Evolutionary conservation across 2,888 invertebrate species (phyloP), one percentile per base, ranked within the genome.

Genomic region (Idaea dimidiata): DNA sequence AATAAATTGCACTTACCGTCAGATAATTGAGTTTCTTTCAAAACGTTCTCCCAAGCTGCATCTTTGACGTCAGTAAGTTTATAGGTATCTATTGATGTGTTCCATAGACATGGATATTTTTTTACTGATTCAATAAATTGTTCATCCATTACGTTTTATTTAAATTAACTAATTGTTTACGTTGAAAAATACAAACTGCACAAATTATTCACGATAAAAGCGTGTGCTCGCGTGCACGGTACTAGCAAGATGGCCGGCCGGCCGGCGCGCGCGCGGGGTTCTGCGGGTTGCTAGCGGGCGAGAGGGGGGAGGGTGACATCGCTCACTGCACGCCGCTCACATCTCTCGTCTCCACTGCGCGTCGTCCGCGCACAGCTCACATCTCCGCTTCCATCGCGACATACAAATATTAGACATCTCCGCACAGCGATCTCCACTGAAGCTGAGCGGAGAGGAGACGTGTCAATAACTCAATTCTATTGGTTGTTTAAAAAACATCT

Each of bases 101-200:
- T 33, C 33, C 33, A 33, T 6, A 33, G 7, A 6, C 33, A 33
- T 6, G 33, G 33, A 6, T 5, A 70, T 66, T 70, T 70, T 68
- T 68, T 70, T 64, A 70, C 70, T 57, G 62, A 62, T 65, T 70
- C 66, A 62, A 70, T 70, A 64, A 70, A 66, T 63, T 70, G 62
- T 67, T 70, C 70, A 65, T 67, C 62, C 67, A 67, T 67, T 67
- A 67, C 62, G 65, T 65, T 65, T 60, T 60, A 60, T 60, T 60
- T 60, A 60, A 60, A 60, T 60, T 60, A 60, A 60, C 60, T 65
- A 62, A 65, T 62, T 65, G 62, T 65, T 65, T 65, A 62, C 62
- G 62, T 66, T 66, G 66, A 63, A 66, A 66, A 66, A 61, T 63
- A 63, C 63, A 66, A 66, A 62, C 60, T 66, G 66, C 66, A 62